Base-by-base conservation (phyloP, 2,113 vertebrate species). In the Nannospalax galili region DNA sequence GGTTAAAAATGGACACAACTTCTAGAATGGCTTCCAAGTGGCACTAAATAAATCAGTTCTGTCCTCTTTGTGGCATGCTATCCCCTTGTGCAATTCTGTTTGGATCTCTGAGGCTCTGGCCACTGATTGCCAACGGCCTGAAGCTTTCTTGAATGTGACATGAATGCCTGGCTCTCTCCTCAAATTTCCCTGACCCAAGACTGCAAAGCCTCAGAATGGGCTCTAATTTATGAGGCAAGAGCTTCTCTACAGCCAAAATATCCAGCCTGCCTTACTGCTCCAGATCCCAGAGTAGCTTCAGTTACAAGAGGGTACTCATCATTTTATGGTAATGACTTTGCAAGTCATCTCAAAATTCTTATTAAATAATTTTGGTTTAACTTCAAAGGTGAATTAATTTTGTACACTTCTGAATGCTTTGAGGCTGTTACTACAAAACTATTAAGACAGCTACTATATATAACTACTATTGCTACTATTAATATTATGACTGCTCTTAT, bases 1-100 rank as follows among this genome's bases (percentile, higher is more conserved):
- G 48, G n/a, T 70, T 95, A 48, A 75, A 93, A 95, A 70, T 48
- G 87, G 90, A 88, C 52, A 60, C 32, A 45, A 22, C 72, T 89
- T 73, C 96, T 94, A 96, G 97, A 98, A 97, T 87, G 95, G 93
- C 65, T 98, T 96, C 97, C 98, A 93, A 96, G 88, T 96, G 97
- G 89, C 96, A 94, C 96, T 93, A 94, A 98, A 98, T 98, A 98
- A 98, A 98, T 98, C 98, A 98, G 10, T 80, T 97, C 70, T 95
- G 91, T 79, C 90, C 72, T 5, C 70, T 58, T 91, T 96, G 88
- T 12, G 58, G 88, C 11, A 96, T 94, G 96, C 85, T 82, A 40
- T 79, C 95, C 96, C 88, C 96, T 94, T 96, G 95, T 58, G 96
- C 62, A 75, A 97, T 92, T 97, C 92, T 84, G 30, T 94, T 90